Conservation (phyloP, 2,113 vertebrate genomes). For the Oxygymnocypris stewartii region DNA sequence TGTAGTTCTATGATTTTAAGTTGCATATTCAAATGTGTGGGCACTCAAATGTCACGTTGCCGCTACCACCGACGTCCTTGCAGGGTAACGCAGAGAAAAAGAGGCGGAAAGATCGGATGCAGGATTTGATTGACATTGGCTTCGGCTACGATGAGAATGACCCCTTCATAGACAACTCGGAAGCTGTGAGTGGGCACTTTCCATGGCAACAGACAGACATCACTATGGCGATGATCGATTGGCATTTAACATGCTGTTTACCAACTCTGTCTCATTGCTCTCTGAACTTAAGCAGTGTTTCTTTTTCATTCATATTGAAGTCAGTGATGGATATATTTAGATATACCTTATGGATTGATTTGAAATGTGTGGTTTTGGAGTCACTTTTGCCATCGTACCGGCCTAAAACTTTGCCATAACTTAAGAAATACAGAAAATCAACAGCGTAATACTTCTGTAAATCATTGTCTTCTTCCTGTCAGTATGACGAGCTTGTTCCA, state of each 20-base stretch:
- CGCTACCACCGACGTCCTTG: constrained; percentile 19
- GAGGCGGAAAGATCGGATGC: constrained; percentile 84
- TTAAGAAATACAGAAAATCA: background rate
- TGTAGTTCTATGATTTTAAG: constrained; percentile 51
- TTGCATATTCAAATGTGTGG: constrained; percentile 13
- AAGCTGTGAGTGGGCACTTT: constrained; percentile 80
- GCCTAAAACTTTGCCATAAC: background rate
- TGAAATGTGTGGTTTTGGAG: background rate
- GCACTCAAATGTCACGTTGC: background rate
- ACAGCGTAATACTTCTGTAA: background rate
- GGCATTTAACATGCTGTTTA: constrained; percentile 43
- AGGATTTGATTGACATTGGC: constrained; percentile 89
- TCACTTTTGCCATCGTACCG: background rate
- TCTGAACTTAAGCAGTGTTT: constrained; percentile 10
- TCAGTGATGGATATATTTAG: constrained; percentile 23
- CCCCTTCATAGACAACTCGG: constrained; percentile 90
- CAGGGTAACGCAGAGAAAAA: constrained; percentile 80
- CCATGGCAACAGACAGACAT: constrained; percentile 28
- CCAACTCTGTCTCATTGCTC: background rate
- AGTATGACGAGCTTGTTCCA: constrained; percentile 95
- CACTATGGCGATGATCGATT: constrained; percentile 46
- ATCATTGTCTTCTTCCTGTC: constrained; percentile 51
- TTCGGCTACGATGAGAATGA: constrained; percentile 89
- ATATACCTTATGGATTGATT: background rate
- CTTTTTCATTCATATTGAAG: background rate